Base-by-base conservation (phyloP, 2,888 invertebrate genomes). In the Limnephilus marmoratus region DNA sequence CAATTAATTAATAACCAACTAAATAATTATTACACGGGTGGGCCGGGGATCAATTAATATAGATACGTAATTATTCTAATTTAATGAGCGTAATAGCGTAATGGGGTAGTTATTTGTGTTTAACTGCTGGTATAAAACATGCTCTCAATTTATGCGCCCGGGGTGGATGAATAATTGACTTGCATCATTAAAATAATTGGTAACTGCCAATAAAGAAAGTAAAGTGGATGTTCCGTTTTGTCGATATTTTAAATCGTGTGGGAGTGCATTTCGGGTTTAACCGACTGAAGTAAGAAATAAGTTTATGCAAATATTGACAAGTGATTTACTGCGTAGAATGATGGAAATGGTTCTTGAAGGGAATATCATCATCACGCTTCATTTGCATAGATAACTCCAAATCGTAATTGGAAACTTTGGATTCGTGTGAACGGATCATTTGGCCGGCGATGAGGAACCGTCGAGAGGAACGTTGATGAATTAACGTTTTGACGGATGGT, bases 301-400 rank as follows among this genome's bases (percentile, higher is more conserved):
- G 37, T 45, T 68, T 29, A 86, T 86, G 85, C 85, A 86, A 86
- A 86, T 86, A 41, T 45, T 45, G 85, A 29, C 85, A 49, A 49
- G n/a, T 86, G 85, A 86, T 86, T 86, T 86, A 86, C 41, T n/a
- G 85, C 45, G 45, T 49, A 45, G 34, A 49, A 86, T 85, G 85
- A 86, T 86, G 85, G 45, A 86, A 45, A 24, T 37, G 24, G 5
- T 90, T 68, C 37, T 37, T 53, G 45, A 90, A 90, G 90, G 90
- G 49, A 90, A 90, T 81, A 90, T 81, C 81, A 81, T 90, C 81
- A 90, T 90, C 90, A 37, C 90, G 90, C 31, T 90, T 29, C 90
- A 82, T 90, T 49, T 90, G 90, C 90, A 90, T 90, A 90, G 80
- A 89, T 89, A 89, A 89, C 88, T 89, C 37, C 68, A 86, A 29